Evolutionary conservation across 2,888 invertebrate genomes (phyloP).

Genomic region (Caenorhabditis sulstoni): DNA sequence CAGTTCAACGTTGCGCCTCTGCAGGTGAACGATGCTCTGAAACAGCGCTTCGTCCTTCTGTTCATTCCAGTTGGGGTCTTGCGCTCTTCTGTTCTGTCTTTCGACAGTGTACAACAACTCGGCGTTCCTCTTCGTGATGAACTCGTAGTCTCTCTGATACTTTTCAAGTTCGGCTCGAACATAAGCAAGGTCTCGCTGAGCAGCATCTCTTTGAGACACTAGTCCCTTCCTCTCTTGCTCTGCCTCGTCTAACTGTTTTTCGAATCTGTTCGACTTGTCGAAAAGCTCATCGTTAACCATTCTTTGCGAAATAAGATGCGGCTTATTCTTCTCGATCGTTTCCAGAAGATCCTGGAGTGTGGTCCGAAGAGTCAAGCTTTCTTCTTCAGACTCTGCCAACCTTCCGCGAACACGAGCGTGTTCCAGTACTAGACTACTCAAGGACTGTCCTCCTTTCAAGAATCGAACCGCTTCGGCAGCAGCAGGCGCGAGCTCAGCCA

Average conservation of each 20-base stretch:
- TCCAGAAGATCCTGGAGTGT: conserved; percentile 71
- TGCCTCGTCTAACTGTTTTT: conserved; percentile 54
- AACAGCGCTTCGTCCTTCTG: conserved; percentile 52
- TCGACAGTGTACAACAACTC: conserved; percentile 53
- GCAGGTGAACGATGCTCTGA: conserved; percentile 55
- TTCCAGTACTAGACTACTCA: conserved; percentile 65
- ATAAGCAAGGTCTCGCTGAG: conserved; percentile 71
- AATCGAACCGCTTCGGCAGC: conserved; percentile 74
- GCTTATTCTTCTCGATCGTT: conserved; percentile 61
- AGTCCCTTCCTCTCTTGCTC: conserved; percentile 53
- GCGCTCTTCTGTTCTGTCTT: conserved; percentile 16
- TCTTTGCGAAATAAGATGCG: conserved; percentile 57
- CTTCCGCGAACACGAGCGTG: conserved; percentile 71
- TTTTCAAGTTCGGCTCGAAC: conserved; percentile 73
- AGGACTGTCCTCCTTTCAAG: conserved; percentile 70
- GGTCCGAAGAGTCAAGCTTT: conserved; percentile 62
- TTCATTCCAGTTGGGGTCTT: conserved; percentile 39
- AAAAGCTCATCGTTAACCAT: conserved; percentile 49
- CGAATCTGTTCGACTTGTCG: conserved; percentile 49
- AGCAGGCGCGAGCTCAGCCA: conserved; percentile 71
- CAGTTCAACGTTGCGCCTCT: conserved; percentile 64
- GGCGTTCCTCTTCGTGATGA: conserved; percentile 42
- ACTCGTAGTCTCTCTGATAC: conserved; percentile 66
- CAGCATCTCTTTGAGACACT: conserved; percentile 54
- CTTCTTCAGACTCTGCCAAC: conserved; percentile 64